Evolutionary conservation across 2,888 invertebrate species (phyloP).

Genomic region (Halictus quadricinctus): DNA sequence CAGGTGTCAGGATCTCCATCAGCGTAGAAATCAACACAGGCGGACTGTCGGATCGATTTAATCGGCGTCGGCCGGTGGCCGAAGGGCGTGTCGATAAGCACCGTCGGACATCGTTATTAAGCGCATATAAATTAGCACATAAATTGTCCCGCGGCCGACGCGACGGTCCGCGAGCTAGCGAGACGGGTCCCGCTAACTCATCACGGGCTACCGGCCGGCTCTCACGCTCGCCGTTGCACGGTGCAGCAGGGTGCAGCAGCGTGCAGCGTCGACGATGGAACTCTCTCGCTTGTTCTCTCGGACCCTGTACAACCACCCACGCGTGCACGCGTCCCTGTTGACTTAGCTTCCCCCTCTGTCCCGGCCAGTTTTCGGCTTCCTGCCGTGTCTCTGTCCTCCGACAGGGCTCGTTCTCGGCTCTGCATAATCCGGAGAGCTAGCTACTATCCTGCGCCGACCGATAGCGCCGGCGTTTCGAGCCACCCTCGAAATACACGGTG

Average conservation of each 20-base stretch:
- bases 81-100: constrained; percentile 81
- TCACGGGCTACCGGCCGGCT: constrained; percentile 3
- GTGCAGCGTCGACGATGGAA: background rate
- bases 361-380: constrained; percentile 31
- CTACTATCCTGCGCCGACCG: constrained; percentile 73
- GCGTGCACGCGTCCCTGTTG: constrained; percentile 34
- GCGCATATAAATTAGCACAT: constrained; percentile 82
- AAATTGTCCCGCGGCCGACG: constrained; percentile 77
- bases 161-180: constrained; percentile 46
- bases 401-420: constrained; percentile 66
- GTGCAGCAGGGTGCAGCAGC: background rate
- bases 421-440: constrained; percentile 78
- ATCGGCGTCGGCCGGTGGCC: constrained; percentile 74
- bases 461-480: constrained; percentile 73
- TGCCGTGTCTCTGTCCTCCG: constrained; percentile 44
- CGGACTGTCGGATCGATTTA: constrained; percentile 76
- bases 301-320: constrained; percentile 7
- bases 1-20: background rate
- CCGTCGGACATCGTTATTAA: constrained; percentile 82
- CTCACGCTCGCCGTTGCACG: background rate
- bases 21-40: constrained; percentile 28
- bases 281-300: background rate
- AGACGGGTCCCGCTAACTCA: constrained; percentile 37
- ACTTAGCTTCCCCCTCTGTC: constrained; percentile 27
- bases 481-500: constrained; percentile 64